Conservation (phyloP, 2,113 vertebrate genomes). For the Tachycineta bicolor region DNA sequence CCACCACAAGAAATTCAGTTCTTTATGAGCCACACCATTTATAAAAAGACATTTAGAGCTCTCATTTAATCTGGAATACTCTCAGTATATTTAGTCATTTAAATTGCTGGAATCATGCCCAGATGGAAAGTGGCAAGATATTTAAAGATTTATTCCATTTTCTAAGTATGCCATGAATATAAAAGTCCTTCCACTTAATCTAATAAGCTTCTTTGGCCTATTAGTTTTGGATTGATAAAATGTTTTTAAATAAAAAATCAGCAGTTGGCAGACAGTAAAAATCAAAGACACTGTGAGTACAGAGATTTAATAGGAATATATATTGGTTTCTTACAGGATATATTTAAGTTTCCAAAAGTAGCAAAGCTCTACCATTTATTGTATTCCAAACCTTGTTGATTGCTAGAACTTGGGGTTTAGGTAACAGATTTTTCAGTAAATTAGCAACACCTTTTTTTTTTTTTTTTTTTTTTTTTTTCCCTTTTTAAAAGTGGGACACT, state of each 20-base stretch:
- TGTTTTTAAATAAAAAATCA: conserved; percentile 32
- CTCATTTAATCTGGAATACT: conserved; percentile 41
- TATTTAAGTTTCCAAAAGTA: neutral
- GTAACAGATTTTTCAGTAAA: neutral
- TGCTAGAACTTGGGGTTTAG: neutral
- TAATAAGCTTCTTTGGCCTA: conserved; percentile 12
- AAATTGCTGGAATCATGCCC: conserved; percentile 51
- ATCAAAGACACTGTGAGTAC: neutral
- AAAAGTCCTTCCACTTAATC: conserved; percentile 39
- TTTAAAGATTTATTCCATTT: conserved; percentile 51
- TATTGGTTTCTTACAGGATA: neutral
- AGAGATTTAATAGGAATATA: neutral
- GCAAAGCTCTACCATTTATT: neutral
- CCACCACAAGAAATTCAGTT: neutral
- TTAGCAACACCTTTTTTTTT: neutral
- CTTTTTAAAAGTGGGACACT: neutral
- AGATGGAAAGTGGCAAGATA: conserved; percentile 35
- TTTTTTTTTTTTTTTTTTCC: neutral
- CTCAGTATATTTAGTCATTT: conserved; percentile 43
- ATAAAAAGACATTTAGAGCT: neutral
- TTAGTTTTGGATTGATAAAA: conserved; percentile 33
- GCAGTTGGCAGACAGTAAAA: neutral
- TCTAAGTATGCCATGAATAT: conserved; percentile 43
- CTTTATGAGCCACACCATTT: neutral
- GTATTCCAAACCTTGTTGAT: neutral